Evolutionary conservation across 1,140 invertebrate species (phyloP), one percentile per base, ranked within the genome.

Genomic region (Hypothenemus hampei): DNA sequence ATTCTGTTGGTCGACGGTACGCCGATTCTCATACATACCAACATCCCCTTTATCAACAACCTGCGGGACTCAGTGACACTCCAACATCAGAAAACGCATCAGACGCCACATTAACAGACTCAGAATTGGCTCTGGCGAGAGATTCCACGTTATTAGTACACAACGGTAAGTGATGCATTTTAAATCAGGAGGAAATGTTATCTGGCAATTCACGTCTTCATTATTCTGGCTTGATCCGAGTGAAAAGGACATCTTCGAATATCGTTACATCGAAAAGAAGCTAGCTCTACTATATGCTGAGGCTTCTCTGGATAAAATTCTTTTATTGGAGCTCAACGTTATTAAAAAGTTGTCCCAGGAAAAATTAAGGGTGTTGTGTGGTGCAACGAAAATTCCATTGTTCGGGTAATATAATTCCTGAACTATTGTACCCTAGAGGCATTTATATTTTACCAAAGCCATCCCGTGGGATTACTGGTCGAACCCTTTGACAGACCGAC

Each of bases 31-130:
- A 71, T 59, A 69, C 64, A 6, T 72, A 72, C 50, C 69, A 72
- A 43, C 69, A 73, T 59, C 75, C 78, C 65, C 71, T 78, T 68
- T 77, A 79, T 70, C 74, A 78, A 64, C 77, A 69, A 76, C 80
- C 60, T 8, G 80, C 80, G 43, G 83, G 84, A 26, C 78, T 86
- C 35, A 84, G 83, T 61, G 85, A 87, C 71, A 86, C 84, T 58
- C 84, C 85, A 0, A 85, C 84, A 2, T 86, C 83, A 11, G 85
- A 86, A 61, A 86, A 87, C 82, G 84, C 82, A 15, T 87, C 84
- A 31, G 85, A 88, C 81, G 86, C 86, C 13, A 88, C 86, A 1
- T 78, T 88, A 53, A 88, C 86, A 5, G 86, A 88, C 70, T 87
- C 85, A 7, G 86, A 89, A 70, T 75, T 88, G 59, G 85, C 86